Evolutionary conservation across 2,797 vertebrate species (phyloP).

Genomic region (Calcarius lapponicus): DNA sequence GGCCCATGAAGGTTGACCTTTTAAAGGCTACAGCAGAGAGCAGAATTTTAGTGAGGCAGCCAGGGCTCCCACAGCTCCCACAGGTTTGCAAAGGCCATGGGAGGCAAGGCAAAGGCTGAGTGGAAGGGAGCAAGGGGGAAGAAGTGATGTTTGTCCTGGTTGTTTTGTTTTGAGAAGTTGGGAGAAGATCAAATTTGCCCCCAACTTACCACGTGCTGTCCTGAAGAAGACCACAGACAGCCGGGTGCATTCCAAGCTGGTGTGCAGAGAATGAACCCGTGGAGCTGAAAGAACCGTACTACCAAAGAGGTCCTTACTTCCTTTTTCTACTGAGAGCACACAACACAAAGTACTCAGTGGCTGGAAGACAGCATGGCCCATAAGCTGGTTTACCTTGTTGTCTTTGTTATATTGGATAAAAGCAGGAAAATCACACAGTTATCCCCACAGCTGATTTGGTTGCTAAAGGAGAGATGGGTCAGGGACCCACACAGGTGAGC

Average conservation of each 20-base stretch:
- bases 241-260: neutral
- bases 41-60: neutral
- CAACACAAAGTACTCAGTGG: neutral
- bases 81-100: neutral
- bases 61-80: neutral
- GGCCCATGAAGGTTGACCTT: neutral
- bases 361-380: neutral
- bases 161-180: neutral
- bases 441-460: neutral
- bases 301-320: neutral
- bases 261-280: neutral
- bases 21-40: neutral
- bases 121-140: neutral
- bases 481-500: neutral
- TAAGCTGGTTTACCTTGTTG: neutral
- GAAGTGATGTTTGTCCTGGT: neutral
- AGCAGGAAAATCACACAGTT: neutral
- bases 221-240: neutral
- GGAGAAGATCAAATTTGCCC: neutral
- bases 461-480: neutral
- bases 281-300: neutral
- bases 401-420: neutral
- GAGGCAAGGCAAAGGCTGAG: neutral
- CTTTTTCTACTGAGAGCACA: neutral
- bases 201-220: accelerated